Conservation (phyloP, 2,888 invertebrate genomes). For the Melanotus villosus region DNA sequence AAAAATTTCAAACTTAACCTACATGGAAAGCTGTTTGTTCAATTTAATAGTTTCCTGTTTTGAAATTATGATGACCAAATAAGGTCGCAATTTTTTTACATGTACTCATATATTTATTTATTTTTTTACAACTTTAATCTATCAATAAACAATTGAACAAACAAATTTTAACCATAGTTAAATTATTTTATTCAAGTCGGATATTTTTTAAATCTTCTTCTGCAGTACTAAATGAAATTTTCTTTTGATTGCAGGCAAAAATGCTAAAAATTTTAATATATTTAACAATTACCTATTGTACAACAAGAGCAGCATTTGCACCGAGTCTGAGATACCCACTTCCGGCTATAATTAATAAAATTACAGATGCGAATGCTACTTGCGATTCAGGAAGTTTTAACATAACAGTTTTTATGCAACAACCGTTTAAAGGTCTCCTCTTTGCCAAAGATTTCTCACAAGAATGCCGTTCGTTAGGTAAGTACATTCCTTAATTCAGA, state of each 20-base stretch:
- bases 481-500: conserved; percentile 28
- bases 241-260: conserved; percentile 1
- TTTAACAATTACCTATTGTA: conserved; percentile 14
- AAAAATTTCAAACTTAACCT: no score
- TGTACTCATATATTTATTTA: no score
- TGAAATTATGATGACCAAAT: no score
- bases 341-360: conserved; percentile 69
- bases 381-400: conserved; percentile 77
- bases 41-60: no score
- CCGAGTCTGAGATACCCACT: conserved; percentile 56
- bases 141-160: no score
- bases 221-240: no score
- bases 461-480: conserved; percentile 78
- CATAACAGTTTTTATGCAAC: conserved; percentile 74
- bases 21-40: no score
- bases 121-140: no score
- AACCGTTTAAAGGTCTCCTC: conserved; percentile 79
- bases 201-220: no score
- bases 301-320: conserved; percentile 49
- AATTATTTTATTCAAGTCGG: no score
- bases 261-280: conserved; percentile 23
- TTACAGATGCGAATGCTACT: conserved; percentile 73
- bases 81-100: no score
- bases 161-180: no score
- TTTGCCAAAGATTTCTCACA: conserved; percentile 84